phyloP scores from a whole-genome alignment of 2,888 invertebrate species.

The Plusia festucae region DNA sequence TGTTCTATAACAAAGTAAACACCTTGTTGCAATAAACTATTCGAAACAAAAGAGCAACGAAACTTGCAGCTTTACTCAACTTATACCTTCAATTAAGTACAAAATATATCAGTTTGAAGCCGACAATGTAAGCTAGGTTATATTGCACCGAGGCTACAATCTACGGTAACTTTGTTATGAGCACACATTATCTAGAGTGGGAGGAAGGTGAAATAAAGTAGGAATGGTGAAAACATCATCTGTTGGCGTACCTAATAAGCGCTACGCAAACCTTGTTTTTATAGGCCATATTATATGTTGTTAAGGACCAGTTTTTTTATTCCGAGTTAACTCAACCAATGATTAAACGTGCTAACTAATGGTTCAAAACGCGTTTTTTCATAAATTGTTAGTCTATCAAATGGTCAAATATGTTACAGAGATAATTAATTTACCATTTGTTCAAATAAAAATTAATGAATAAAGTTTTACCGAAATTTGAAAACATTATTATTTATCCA shows the following conservation, averaged over 20 bases:
- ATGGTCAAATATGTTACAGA: too few species aligned
- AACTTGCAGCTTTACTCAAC: not conserved
- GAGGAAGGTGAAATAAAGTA: not conserved
- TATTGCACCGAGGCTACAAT: not conserved
- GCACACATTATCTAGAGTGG: not conserved
- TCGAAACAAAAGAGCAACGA: not conserved
- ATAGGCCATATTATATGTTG: not conserved
- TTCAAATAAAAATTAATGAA: too few species aligned
- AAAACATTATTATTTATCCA: too few species aligned
- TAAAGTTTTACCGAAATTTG: too few species aligned
- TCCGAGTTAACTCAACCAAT: too few species aligned
- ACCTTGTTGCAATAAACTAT: not conserved
- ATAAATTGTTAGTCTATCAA: too few species aligned
- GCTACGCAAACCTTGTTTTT: not conserved
- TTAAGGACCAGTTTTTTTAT: too few species aligned
- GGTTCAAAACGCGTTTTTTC: too few species aligned
- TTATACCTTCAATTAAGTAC: not conserved
- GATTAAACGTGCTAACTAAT: too few species aligned
- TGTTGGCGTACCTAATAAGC: not conserved
- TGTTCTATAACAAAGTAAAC: not conserved
- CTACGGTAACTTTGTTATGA: not conserved
- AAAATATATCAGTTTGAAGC: not conserved
- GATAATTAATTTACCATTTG: too few species aligned
- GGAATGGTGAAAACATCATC: not conserved
- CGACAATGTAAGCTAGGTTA: not conserved